Percentiles rank a stretch among this genome's conserved stretches.
Conservation (phyloP, 2,888 invertebrate genomes). For the Lasiommata megera region DNA sequence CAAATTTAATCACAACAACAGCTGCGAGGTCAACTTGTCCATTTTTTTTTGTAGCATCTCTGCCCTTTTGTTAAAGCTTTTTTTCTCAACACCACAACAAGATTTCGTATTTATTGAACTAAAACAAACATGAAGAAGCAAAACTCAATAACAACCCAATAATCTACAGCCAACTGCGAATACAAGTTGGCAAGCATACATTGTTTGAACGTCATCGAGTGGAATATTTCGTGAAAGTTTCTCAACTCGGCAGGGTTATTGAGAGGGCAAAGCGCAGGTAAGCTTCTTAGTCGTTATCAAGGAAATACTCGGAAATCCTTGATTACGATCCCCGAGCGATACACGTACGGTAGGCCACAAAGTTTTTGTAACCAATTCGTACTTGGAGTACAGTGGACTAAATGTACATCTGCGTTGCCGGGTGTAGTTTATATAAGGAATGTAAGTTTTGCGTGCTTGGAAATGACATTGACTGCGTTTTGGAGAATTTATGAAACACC, state of each 20-base stretch:
- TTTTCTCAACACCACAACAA: neutral
- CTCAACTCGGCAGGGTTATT: constrained; percentile 47
- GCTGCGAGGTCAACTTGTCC: constrained; percentile 2
- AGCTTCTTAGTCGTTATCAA: constrained; percentile 53
- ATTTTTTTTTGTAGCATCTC: neutral
- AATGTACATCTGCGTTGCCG: neutral
- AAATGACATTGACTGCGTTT: constrained; percentile 5
- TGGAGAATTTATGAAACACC: neutral
- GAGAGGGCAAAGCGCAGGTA: constrained; percentile 39
- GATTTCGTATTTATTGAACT: neutral
- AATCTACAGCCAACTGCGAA: neutral
- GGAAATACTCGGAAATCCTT: constrained; percentile 49
- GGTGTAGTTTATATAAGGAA: constrained; percentile 15
- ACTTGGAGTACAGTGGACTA: neutral
- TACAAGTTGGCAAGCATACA: constrained; percentile 1
- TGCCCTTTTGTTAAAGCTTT: neutral
- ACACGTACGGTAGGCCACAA: constrained; percentile 4
- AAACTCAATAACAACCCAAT: constrained; percentile 5
- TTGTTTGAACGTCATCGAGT: constrained; percentile 1
- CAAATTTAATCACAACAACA: no score
- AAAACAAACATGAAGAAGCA: constrained; percentile 1
- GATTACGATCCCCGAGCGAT: constrained; percentile 35
- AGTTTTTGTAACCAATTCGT: constrained; percentile 2
- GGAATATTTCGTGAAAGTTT: constrained; percentile 29
- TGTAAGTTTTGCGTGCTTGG: constrained; percentile 8